Base-by-base conservation (phyloP, 2,888 invertebrate species). In the Scaeva pyrastri region DNA sequence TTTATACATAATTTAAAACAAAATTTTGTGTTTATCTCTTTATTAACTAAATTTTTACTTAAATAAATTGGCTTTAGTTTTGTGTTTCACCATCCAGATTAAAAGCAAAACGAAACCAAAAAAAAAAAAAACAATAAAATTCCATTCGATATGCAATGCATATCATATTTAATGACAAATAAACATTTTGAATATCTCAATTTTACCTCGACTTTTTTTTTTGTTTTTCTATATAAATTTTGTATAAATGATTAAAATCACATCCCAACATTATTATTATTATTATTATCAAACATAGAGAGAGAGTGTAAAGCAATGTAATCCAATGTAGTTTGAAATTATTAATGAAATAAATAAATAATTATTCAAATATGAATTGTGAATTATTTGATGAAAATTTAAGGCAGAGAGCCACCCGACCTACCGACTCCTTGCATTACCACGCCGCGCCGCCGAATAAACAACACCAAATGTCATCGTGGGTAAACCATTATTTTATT, bases 311-410 rank as follows among this genome's bases (percentile, higher is more conserved):
- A 31, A 8, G 31, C 31, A 31, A 31, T 31, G 31, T 48, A 48
- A 43, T 21, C 19, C 23, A 48, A 48, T 64, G 7, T 1, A 8
- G 48, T 43, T 11, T 8, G 31, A 36, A 66, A 66, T 48, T 48
- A 48, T 66, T 66, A 48, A 48, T 64, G 26, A 58, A 66, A 75
- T 66, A 76, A 81, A 75, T 75, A 75, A 81, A 55, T 41, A 71
- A 71, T 66, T 76, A 75, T 64, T 26, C 62, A 31, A n/a, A 70
- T 50, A 16, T 16, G 60, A 7, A 58, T n/a, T 21, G 19, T 58
- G n/a, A 74, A 68, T 60, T 14, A 56, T 19, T 36, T 43, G n/a
- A 70, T 75, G 70, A 80, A 31, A 31, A 31, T 31, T 4, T n/a
- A 19, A 45, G 74, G 26, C 19, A 62, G 23, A 21, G 21, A 10